Evolutionary conservation across 2,113 vertebrate genomes (phyloP).

Genomic region (Glareola pratincola): DNA sequence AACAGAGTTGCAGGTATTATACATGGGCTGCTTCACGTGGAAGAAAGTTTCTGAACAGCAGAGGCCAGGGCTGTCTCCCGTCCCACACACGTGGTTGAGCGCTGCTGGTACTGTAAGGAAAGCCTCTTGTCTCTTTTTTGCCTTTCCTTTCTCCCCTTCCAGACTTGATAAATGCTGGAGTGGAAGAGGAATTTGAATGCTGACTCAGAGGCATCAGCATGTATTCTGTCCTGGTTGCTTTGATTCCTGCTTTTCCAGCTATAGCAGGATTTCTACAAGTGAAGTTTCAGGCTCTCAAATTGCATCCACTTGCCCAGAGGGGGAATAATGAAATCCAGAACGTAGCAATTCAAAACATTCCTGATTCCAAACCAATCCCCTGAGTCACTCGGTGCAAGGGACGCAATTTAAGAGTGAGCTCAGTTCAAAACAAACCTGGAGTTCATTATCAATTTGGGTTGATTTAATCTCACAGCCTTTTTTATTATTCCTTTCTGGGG

Average conservation of each 20-base stretch:
- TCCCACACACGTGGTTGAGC: background rate
- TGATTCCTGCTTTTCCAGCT: conserved; percentile 41
- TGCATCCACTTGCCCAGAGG: conserved; percentile 1
- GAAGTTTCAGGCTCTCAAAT: conserved; percentile 18
- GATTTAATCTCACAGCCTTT: background rate
- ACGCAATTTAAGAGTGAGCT: conserved; percentile 3
- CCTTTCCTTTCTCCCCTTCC: background rate
- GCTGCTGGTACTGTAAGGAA: background rate
- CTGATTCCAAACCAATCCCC: background rate
- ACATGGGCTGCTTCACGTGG: background rate
- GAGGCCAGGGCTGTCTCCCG: background rate
- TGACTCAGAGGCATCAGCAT: background rate
- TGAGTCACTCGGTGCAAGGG: background rate
- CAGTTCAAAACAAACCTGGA: conserved; percentile 53
- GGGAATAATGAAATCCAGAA: conserved; percentile 64
- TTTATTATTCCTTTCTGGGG: background rate
- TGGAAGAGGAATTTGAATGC: background rate
- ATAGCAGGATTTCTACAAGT: conserved; percentile 10
- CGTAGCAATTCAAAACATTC: background rate
- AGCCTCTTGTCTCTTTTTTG: background rate
- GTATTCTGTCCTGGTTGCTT: background rate
- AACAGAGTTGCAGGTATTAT: background rate
- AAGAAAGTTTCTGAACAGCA: background rate
- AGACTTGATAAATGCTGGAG: background rate
- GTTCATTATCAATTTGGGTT: conserved; percentile 13